Evolutionary conservation across 2,888 invertebrate genomes (phyloP).

Genomic region (Erebia epiphron): DNA sequence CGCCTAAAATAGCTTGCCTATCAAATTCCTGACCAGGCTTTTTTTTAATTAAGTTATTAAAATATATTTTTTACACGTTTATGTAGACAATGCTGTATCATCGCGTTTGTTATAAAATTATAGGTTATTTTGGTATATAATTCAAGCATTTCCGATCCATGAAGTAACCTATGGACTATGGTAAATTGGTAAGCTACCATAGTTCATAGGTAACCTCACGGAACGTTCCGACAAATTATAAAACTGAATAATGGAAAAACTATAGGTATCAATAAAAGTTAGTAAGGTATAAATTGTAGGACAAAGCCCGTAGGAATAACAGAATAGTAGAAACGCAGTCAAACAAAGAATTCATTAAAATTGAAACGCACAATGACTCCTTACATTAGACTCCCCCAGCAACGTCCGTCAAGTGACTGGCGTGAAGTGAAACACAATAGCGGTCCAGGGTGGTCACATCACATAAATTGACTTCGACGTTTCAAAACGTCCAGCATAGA

Average conservation of each 20-base stretch:
- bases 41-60: too few species aligned
- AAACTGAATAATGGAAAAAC: background rate
- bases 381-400: constrained; percentile 61
- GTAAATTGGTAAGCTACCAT: too few species aligned
- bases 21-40: too few species aligned
- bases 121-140: too few species aligned
- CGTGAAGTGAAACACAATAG: constrained; percentile 70
- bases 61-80: too few species aligned
- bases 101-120: too few species aligned
- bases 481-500: constrained; percentile 57
- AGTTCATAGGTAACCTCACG: too few species aligned
- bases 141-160: too few species aligned
- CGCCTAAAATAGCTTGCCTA: too few species aligned
- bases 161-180: too few species aligned
- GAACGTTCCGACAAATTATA: too few species aligned
- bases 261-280: constrained; percentile 1
- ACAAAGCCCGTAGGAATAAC: constrained; percentile 6
- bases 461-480: constrained; percentile 66
- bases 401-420: constrained; percentile 63
- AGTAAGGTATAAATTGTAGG: background rate
- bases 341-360: constrained; percentile 55
- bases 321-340: constrained; percentile 2
- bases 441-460: constrained; percentile 64
- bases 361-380: constrained; percentile 58
- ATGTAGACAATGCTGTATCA: too few species aligned